phyloP scores from a whole-genome alignment of 2,113 vertebrate species.

The Tychaedon coryphoeus region DNA sequence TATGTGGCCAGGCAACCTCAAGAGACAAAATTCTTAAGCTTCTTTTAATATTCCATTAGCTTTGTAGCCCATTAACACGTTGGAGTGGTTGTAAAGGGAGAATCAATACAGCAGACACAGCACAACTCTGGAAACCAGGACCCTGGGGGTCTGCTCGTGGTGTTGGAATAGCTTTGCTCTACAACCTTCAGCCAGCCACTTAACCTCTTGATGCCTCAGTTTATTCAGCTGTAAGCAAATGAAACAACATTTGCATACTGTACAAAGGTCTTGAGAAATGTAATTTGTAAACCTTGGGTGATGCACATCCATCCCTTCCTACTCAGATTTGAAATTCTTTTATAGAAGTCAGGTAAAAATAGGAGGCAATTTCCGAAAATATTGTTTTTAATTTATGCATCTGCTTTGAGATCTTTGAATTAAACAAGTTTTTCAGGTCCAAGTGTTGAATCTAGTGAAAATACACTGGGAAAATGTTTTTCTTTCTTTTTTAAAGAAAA shows the following conservation, averaged over 20 bases:
- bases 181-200: neutral
- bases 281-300: neutral
- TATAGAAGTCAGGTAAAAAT: neutral
- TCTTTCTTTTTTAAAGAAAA: neutral
- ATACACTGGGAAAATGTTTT: neutral
- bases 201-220: slow-evolving; percentile 12
- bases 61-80: neutral
- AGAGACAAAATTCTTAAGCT: slow-evolving; percentile 20
- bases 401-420: neutral
- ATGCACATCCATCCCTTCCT: neutral
- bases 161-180: neutral
- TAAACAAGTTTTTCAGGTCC: neutral
- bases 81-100: neutral
- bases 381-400: neutral
- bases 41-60: slow-evolving; percentile 50
- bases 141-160: neutral
- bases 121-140: neutral
- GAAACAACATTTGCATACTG: neutral
- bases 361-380: neutral
- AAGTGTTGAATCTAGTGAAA: neutral
- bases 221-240: slow-evolving; percentile 3
- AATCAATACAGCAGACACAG: neutral
- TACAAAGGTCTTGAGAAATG: neutral
- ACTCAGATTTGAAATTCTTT: neutral
- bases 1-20: neutral